Percentiles rank a stretch among this genome's conserved stretches.
phyloP scores from a whole-genome alignment of 1,140 invertebrate species.

The Lasaia peninsularis region DNA sequence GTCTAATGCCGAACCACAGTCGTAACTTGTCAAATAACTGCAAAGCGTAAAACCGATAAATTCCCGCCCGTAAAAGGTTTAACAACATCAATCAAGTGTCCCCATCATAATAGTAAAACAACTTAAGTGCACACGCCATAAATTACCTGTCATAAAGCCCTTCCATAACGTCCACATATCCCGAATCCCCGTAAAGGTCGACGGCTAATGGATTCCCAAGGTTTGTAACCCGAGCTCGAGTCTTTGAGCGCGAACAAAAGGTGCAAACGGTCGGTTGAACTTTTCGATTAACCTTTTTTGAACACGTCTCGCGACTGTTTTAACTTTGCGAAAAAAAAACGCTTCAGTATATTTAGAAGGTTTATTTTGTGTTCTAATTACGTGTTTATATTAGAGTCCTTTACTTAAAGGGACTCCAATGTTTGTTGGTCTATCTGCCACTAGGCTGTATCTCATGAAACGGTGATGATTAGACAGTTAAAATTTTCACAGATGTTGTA shows the following conservation, averaged over 20 bases:
- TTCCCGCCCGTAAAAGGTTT: background rate
- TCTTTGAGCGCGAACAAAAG: constrained; percentile 23
- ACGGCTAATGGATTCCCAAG: constrained; percentile 24
- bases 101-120: background rate
- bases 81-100: background rate
- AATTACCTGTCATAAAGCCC: constrained; percentile 5
- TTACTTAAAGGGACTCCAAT: no score
- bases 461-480: no score
- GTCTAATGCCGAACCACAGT: no score
- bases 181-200: constrained; percentile 11
- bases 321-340: background rate
- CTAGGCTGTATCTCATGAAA: no score
- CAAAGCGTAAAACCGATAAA: background rate
- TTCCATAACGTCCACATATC: background rate
- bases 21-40: no score
- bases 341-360: background rate
- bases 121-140: background rate
- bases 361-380: background rate
- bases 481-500: no score
- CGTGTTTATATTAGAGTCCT: background rate
- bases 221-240: constrained; percentile 24
- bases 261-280: constrained; percentile 6
- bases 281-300: constrained; percentile 4
- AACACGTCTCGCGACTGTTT: background rate
- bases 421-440: no score